Conservation (phyloP, 1,140 invertebrate species). For the Drosophila novamexicana region DNA sequence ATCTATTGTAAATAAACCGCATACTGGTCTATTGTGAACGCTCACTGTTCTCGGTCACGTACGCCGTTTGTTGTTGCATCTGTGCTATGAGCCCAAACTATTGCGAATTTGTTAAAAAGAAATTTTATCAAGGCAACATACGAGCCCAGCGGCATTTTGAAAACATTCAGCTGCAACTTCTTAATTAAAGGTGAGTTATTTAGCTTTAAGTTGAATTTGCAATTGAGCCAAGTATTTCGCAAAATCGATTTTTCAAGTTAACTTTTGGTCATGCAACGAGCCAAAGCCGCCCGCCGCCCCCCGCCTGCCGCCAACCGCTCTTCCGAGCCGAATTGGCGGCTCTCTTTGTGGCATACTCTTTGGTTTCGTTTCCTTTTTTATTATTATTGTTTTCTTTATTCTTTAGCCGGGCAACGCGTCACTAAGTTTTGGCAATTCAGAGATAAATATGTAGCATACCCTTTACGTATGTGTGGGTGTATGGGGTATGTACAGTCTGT, state of each 20-base stretch:
- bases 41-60: conserved; percentile 72
- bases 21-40: conserved; percentile 72
- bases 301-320: conserved; percentile 3
- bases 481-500: too few relatives aligned
- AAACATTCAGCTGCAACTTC: neutral
- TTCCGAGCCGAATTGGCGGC: conserved; percentile 15
- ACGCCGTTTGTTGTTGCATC: conserved; percentile 60
- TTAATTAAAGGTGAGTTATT: conserved; percentile 27
- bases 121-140: conserved; percentile 29
- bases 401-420: conserved; percentile 19
- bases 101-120: conserved; percentile 30
- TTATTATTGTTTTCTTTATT: neutral
- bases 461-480: too few relatives aligned
- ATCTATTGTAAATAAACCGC: conserved; percentile 80
- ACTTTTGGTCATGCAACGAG: conserved; percentile 12
- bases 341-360: conserved; percentile 30
- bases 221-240: conserved; percentile 25
- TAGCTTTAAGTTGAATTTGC: conserved; percentile 7
- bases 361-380: neutral
- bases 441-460: neutral
- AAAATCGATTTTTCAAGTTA: conserved; percentile 74
- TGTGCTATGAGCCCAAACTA: conserved; percentile 33
- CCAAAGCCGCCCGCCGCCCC: neutral
- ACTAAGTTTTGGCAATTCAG: conserved; percentile 4
- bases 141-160: conserved; percentile 25